Evolutionary conservation across 2,113 vertebrate species (phyloP).

Genomic region (Upupa epops): DNA sequence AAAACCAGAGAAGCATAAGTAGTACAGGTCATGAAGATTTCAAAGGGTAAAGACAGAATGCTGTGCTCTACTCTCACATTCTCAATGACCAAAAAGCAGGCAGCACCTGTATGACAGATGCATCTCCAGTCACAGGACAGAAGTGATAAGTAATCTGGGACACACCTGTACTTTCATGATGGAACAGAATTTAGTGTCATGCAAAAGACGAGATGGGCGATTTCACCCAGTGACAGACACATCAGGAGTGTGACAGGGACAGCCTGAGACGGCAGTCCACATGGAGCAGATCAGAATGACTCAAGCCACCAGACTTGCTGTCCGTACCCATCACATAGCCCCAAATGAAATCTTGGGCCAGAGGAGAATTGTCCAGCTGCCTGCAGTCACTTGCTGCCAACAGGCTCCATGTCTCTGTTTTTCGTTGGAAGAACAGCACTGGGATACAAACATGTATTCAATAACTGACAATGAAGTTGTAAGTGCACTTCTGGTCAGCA

Average conservation of each 20-base stretch:
- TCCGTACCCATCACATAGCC: accelerated
- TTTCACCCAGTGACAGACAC: accelerated
- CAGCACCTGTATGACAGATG: not conserved
- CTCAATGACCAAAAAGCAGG: not conserved
- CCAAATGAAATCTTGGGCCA: not conserved
- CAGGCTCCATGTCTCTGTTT: not conserved
- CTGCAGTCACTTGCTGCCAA: not conserved
- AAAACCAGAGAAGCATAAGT: not conserved
- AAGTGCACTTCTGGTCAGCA: not conserved
- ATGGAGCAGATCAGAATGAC: accelerated
- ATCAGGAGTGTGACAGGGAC: accelerated
- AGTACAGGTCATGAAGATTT: not conserved
- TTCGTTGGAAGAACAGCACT: not conserved
- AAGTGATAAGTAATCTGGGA: not conserved
- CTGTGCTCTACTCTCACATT: not conserved
- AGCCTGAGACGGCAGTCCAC: not conserved
- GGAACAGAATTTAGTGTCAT: not conserved
- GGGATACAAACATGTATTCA: not conserved
- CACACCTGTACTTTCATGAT: not conserved
- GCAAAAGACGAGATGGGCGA: not conserved
- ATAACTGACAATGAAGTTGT: not conserved
- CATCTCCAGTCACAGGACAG: not conserved
- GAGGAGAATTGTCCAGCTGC: not conserved
- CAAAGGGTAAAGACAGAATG: not conserved
- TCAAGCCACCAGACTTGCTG: not conserved